phyloP scores from a whole-genome alignment of 2,797 vertebrate species.

The Gymnoscopelus braueri region DNA sequence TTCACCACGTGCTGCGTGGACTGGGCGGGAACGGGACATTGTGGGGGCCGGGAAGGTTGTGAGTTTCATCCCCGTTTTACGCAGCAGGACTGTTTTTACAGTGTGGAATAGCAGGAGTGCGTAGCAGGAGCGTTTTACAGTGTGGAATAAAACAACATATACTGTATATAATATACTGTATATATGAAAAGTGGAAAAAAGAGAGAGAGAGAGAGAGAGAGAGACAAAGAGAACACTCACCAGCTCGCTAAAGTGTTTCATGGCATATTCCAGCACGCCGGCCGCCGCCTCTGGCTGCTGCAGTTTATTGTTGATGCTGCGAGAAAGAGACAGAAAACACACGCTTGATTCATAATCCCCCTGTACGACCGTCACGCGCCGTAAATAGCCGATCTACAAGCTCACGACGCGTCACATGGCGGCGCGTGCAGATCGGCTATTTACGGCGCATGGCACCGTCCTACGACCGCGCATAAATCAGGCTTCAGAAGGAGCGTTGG shows the following conservation, averaged over 20 bases:
- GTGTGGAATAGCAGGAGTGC: background rate
- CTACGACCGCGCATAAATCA: no score
- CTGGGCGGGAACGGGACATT: constrained; percentile 48
- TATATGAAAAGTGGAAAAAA: constrained; percentile 1
- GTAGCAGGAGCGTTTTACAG: background rate
- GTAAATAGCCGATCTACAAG: no score
- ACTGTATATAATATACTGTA: background rate
- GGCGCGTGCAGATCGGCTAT: no score
- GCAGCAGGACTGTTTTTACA: no score
- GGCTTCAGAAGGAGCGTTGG: background rate
- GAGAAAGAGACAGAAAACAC: constrained; percentile 53
- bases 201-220: background rate
- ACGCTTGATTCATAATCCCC: background rate
- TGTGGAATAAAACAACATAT: no score
- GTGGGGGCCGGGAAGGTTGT: constrained; percentile 7
- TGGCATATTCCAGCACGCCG: constrained; percentile 97
- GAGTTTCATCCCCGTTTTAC: no score
- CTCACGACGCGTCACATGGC: no score
- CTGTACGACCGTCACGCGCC: no score
- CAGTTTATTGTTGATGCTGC: constrained; percentile 98
- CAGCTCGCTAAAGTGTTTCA: constrained; percentile 98
- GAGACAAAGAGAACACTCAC: constrained; percentile 77
- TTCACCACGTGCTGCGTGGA: constrained; percentile 45
- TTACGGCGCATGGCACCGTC: no score
- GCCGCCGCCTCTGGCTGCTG: constrained; percentile 98